Percentiles rank a stretch among this genome's conserved stretches.
Conservation (phyloP, 1,140 invertebrate genomes). For the Lepidurus apus region DNA sequence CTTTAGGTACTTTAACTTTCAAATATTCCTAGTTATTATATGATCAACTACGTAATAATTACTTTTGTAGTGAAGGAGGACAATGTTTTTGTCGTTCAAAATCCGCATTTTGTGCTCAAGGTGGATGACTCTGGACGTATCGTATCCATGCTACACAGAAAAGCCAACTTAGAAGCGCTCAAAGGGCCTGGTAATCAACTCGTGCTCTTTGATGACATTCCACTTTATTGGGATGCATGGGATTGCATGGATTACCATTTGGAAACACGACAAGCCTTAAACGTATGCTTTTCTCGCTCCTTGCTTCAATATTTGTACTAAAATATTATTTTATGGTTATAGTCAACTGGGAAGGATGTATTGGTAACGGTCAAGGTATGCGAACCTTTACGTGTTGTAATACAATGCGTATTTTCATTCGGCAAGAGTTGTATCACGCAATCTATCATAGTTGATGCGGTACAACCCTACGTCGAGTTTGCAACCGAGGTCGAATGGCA, state of each 20-base stretch:
- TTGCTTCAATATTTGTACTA: not conserved
- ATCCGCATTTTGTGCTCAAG: conserved; percentile 36
- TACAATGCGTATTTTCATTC: not conserved
- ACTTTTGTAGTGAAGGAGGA: conserved; percentile 3
- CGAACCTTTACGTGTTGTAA: not conserved
- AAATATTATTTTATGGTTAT: not conserved
- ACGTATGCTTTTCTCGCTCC: conserved; percentile 20
- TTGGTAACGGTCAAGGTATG: not conserved
- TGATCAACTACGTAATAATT: not conserved
- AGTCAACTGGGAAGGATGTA: not conserved
- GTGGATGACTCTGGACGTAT: conserved; percentile 38
- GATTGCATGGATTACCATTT: conserved; percentile 55
- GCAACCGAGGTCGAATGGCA: conserved; percentile 49
- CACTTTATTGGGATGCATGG: conserved; percentile 57
- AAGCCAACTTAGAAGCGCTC: conserved; percentile 19
- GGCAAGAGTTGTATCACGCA: conserved; percentile 44
- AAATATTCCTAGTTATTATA: not conserved
- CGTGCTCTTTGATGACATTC: conserved; percentile 52
- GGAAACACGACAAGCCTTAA: conserved; percentile 45
- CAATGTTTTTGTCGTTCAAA: conserved; percentile 22
- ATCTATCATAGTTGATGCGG: conserved; percentile 47
- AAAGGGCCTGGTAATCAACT: conserved; percentile 44
- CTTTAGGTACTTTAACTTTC: not conserved
- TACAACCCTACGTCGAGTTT: conserved; percentile 49
- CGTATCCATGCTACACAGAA: conserved; percentile 36